A percentile compares a stretch with the other conserved stretches of the same genome.
Conservation (phyloP, 2,888 invertebrate genomes). For the Rhaphigaster nebulosa region DNA sequence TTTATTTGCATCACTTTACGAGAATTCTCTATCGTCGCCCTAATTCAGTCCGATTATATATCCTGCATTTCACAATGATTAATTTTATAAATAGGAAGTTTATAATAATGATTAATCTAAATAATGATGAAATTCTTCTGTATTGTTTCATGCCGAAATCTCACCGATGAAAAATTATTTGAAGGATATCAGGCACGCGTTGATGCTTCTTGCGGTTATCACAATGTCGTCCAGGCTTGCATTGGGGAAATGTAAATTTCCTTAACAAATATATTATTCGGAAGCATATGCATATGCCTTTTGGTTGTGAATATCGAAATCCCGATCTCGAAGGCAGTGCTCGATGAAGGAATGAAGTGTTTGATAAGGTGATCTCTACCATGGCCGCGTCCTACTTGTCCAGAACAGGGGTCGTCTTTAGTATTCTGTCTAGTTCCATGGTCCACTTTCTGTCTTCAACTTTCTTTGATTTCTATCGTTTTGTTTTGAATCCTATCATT, state of each 20-base stretch:
- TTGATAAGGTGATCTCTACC: neutral
- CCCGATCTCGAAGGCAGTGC: neutral
- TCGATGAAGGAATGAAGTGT: neutral
- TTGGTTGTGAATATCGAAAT: neutral
- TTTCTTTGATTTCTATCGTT: conserved; percentile 34
- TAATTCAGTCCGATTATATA: neutral
- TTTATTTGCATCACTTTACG: neutral
- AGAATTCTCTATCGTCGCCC: neutral
- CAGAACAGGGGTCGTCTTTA: neutral
- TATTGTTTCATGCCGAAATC: neutral
- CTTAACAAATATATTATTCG: neutral
- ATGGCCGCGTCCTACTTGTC: neutral
- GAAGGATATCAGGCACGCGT: neutral
- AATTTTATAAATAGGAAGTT: neutral
- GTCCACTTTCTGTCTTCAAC: neutral
- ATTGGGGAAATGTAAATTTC: neutral
- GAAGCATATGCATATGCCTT: neutral
- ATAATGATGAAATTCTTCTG: neutral
- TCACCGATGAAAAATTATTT: neutral
- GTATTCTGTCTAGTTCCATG: neutral
- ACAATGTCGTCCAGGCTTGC: neutral
- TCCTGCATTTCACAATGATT: neutral
- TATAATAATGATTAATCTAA: neutral
- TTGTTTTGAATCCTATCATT: neutral
- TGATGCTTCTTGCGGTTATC: neutral